Conservation (phyloP, 1,140 invertebrate species). For the Panagrolaimus sp. region DNA sequence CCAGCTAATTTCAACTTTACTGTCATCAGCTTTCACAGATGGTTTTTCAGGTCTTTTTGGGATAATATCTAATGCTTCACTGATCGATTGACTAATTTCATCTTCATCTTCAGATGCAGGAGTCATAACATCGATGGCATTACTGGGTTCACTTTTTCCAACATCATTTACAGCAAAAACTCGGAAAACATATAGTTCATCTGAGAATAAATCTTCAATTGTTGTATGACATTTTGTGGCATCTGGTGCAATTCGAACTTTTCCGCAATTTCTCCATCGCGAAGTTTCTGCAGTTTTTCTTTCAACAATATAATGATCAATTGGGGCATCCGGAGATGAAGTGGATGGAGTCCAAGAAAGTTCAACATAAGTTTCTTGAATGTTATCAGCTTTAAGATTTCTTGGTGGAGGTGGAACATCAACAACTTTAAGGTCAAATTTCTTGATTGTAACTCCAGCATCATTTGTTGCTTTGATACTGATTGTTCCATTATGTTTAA, state of each 20-base stretch:
- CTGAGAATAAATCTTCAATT: constrained; percentile 75
- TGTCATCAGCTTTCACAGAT: background rate
- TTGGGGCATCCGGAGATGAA: constrained; percentile 34
- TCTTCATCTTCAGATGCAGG: constrained; percentile 34
- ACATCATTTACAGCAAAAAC: constrained; percentile 94
- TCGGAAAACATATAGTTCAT: constrained; percentile 90
- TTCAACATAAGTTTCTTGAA: constrained; percentile 32
- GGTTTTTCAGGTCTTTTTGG: constrained; percentile 14
- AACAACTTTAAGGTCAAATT: constrained; percentile 40
- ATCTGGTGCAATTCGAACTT: constrained; percentile 60
- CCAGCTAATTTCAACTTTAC: constrained; percentile 23
- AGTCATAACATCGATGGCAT: constrained; percentile 72
- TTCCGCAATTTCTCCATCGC: constrained; percentile 51
- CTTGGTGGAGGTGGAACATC: constrained; percentile 48
- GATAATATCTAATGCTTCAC: background rate
- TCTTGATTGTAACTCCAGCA: constrained; percentile 34
- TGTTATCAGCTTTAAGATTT: constrained; percentile 30
- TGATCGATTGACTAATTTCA: background rate
- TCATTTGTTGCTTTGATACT: constrained; percentile 31
- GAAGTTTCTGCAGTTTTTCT: constrained; percentile 50
- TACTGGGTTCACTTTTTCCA: constrained; percentile 69
- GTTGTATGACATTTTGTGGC: constrained; percentile 62
- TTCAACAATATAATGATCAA: constrained; percentile 55
- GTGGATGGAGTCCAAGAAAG: constrained; percentile 41
- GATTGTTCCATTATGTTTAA: background rate